phyloP scores from a whole-genome alignment of 2,113 vertebrate species.

The Leuciscus idus region DNA sequence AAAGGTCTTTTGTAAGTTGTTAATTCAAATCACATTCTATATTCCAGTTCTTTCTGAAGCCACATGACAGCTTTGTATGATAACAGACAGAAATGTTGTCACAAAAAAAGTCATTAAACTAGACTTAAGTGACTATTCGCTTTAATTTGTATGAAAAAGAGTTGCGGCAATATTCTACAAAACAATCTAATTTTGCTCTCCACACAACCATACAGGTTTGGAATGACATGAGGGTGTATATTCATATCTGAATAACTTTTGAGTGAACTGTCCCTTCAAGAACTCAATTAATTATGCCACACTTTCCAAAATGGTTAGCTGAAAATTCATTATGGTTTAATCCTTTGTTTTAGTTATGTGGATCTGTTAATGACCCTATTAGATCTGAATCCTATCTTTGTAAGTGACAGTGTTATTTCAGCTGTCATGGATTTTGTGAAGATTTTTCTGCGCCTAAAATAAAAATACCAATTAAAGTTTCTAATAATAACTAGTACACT shows the following conservation, averaged over 20 bases:
- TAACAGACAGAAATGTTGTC: no score
- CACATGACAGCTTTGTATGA: neutral
- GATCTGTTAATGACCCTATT: slow-evolving; percentile 37
- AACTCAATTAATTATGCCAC: neutral
- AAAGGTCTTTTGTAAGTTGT: neutral
- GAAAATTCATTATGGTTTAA: neutral
- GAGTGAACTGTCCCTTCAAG: neutral
- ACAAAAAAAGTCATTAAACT: no score
- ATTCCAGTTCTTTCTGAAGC: neutral
- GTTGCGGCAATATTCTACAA: neutral
- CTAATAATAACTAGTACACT: slow-evolving; percentile 33
- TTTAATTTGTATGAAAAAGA: neutral
- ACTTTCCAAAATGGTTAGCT: neutral
- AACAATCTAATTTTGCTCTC: neutral
- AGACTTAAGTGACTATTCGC: neutral
- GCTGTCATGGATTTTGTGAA: slow-evolving; percentile 41
- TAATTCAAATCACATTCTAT: neutral
- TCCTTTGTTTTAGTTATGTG: neutral
- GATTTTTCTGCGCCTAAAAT: slow-evolving; percentile 22
- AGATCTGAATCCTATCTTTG: slow-evolving; percentile 22
- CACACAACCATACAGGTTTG: no score
- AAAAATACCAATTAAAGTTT: slow-evolving; percentile 30
- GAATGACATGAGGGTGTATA: no score
- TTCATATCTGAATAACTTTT: neutral
- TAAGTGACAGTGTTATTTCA: slow-evolving; percentile 44